Base-by-base conservation (phyloP, 1,140 invertebrate species). In the Scaptomyza hsui region DNA sequence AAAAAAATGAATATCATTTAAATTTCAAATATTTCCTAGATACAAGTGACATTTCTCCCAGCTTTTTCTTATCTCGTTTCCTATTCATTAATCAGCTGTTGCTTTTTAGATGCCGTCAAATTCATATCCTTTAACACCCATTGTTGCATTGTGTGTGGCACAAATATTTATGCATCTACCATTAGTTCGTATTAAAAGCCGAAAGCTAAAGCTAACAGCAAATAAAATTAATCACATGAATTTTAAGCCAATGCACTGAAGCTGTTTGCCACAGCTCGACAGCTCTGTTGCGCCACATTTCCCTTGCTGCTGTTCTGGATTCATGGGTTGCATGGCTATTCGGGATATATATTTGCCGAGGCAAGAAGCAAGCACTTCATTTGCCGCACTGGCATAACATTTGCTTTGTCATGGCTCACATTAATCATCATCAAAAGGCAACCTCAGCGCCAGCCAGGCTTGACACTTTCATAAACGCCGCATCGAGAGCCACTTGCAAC, bases 401-500 rank as follows among this genome's bases (percentile, higher is more conserved):
- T 85, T 74, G 81, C 81, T 85, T 85, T 85, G 81, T 85, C 81
- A 81, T 81, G 82, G 52, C 51, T 61, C 81, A 64, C 77, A 86
- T 81, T 86, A 85, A 86, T 85, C 81, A 85, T 86, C 80, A 78
- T 83, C 79, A 55, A 53, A 53, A 55, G 42, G 7, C 37, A 72
- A 52, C 37, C 52, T 42, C 52, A 57, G n/a, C 21, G 56, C 29
- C 68, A 67, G 57, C 41, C 47, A 53, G 63, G 12, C 73, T 73
- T 86, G 81, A 85, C 82, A 86, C 73, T 86, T 86, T 86, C 80
- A 85, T 85, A 85, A 85, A 74, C 60, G 77, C 69, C 69, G 26
- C 26, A 75, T 68, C 63, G 51, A 71, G 69, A 41, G 65, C 64
- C 77, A 81, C 73, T 86, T 86, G 81, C 80, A 68, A 41, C 62